These are phyloP conservation scores for Cantharis rustica DNA, from an alignment of 2,888 invertebrate species.

Conservation along the genomic window DNA sequence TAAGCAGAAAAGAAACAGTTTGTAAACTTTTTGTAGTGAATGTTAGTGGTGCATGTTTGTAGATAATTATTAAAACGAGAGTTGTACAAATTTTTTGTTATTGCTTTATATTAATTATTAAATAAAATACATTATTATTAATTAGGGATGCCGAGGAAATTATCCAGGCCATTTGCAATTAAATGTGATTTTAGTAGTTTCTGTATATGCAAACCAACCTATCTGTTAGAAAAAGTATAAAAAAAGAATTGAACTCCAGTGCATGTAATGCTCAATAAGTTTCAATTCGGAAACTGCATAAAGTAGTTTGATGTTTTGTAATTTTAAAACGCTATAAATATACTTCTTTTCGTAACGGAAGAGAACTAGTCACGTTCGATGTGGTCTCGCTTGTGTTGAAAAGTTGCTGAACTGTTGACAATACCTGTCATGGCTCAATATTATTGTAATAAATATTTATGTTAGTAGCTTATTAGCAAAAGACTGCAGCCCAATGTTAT, in stretches of 20 bases:
- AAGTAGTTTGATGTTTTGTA: slow-evolving; percentile 9
- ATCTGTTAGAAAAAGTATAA: slow-evolving; percentile 14
- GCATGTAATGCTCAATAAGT: slow-evolving; percentile 24
- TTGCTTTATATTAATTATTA: not conserved
- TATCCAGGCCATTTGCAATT: slow-evolving; percentile 20
- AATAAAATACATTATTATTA: not conserved
- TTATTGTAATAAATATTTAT: slow-evolving; percentile 13
- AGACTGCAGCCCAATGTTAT: slow-evolving; percentile 29
- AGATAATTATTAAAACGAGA: not conserved
- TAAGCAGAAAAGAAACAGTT: not conserved
- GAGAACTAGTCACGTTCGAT: slow-evolving; percentile 25
- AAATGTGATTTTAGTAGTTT: slow-evolving; percentile 28
- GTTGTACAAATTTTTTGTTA: not conserved
- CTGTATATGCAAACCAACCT: slow-evolving; percentile 21
- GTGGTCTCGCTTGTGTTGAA: slow-evolving; percentile 21
- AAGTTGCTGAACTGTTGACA: slow-evolving; percentile 31
- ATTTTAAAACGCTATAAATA: slow-evolving; percentile 15
- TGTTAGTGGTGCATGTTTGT: not conserved
- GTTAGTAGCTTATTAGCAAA: slow-evolving; percentile 32
- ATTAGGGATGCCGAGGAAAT: slow-evolving; percentile 11
- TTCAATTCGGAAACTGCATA: slow-evolving; percentile 15
- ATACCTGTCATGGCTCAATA: slow-evolving; percentile 35
- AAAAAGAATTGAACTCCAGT: slow-evolving; percentile 16
- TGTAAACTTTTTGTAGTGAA: not conserved
- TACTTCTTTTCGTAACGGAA: slow-evolving; percentile 14